Base-by-base conservation (phyloP, 2,888 invertebrate species). In the Patella pellucida region DNA sequence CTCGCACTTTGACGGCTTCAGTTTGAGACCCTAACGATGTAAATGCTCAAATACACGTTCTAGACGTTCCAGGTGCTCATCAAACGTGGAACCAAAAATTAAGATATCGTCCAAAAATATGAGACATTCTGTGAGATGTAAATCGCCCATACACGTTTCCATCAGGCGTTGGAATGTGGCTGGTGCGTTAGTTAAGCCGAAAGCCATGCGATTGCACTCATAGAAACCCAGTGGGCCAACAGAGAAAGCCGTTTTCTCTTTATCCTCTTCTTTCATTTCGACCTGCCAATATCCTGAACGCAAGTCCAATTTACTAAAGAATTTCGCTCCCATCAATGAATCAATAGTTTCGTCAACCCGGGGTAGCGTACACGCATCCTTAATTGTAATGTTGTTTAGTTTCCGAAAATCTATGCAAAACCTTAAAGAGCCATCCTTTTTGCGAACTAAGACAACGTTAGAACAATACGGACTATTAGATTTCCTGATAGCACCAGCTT, bases 331-430 rank as follows among this genome's bases (percentile, higher is more conserved):
- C 14, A 67, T 5, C 3, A 83, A 50, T 1, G 15, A 56, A 52
- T 81, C 79, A 14, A 84, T 51, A 0, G 79, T 51, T n/a, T 83
- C 82, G 16, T 84, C 79, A 12, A 82, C 71, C 3, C 80, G 56
- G 14, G 84, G 81, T 9, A 83, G 69, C 1, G 79, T 74, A 72
- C 77, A 81, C 1, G 76, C 50, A 54, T 84, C 79, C 70, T 82
- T 80, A n/a, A 79, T 68, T 0, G 81, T 81, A n/a, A 72, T 52
- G 23, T 69, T 27, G 23, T 82, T 82, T 12, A 79, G 70, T 52
- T 77, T 77, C 3, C 76, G 68, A 50, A 75, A 79, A 68, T 82
- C 81, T 0, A 78, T 62, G 52, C 81, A 83, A 68, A 82, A 52
- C 19, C 82, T 19, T 15, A 83, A 62, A 14, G 69, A 67, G 2